phyloP scores from a whole-genome alignment of 1,140 invertebrate species.

The Danaus plexippus region DNA sequence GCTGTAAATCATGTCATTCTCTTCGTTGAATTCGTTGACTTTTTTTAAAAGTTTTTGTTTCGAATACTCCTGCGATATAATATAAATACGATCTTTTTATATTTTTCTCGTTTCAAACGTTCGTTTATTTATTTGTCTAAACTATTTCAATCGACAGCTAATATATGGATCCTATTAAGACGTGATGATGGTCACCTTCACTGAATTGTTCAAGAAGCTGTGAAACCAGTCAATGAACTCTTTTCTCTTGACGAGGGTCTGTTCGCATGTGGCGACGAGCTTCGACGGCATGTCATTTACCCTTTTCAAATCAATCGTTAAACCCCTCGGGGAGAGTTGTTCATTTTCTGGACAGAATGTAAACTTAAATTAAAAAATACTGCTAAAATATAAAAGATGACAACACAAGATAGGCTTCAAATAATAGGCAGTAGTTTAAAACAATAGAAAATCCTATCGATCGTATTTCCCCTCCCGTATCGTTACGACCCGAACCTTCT shows the following conservation, averaged over 20 bases:
- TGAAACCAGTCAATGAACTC: slow-evolving; percentile 56
- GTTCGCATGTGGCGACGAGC: slow-evolving; percentile 44
- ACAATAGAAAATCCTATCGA: too few species aligned
- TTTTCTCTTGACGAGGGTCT: slow-evolving; percentile 41
- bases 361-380: too few species aligned
- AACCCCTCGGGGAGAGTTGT: slow-evolving; percentile 15
- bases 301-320: slow-evolving; percentile 38
- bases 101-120: too few species aligned
- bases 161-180: not conserved
- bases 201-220: slow-evolving; percentile 30
- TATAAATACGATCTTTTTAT: slow-evolving; percentile 1
- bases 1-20: slow-evolving; percentile 47
- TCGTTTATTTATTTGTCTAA: not conserved
- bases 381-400: too few species aligned
- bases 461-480: too few species aligned
- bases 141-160: not conserved
- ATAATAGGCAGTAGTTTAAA: too few species aligned
- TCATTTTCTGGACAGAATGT: slow-evolving; percentile 15
- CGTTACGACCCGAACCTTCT: slow-evolving; percentile 9
- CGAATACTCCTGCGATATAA: slow-evolving; percentile 34
- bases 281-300: slow-evolving; percentile 46
- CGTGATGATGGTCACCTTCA: slow-evolving; percentile 28
- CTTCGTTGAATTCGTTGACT: slow-evolving; percentile 49
- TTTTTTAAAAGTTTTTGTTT: slow-evolving; percentile 38
- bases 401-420: too few species aligned